Base-by-base conservation (phyloP, 2,888 invertebrate genomes). In the Drosophila meridionalis region DNA sequence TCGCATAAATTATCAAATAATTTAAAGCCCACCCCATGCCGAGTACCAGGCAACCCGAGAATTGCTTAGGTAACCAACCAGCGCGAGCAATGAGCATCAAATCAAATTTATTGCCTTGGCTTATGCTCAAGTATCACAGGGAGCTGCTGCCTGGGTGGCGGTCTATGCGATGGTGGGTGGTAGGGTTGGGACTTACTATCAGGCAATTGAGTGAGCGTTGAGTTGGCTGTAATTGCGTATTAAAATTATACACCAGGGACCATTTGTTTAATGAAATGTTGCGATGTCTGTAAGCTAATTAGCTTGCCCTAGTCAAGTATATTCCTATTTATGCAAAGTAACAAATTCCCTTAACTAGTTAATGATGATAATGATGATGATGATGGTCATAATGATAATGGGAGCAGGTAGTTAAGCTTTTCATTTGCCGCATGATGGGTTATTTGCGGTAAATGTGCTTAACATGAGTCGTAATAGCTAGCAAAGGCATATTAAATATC, bases 1-100 rank as follows among this genome's bases (percentile, higher is more conserved):
- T 79, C 89, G 59, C 87, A 87, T 87, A 87, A 87, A 87, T 87
- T 87, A 81, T 87, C 79, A 89, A 87, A 90, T 90, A 83, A 83
- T 90, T 90, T 87, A 74, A 86, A 78, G 72, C 71, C 63, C 50
- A 38, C 45, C 48, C 36, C 11, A n/a, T 20, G 2, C 11, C 28
- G 30, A 56, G 30, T 42, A 45, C 61, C 68, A 65, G 53, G 67
- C 75, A 78, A 75, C 65, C 30, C 62, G 64, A 65, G 28, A 63
- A 79, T 67, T 59, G 73, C 73, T 53, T 65, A 87, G 84, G 84
- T 87, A 84, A 87, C 88, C 73, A 76, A 83, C 87, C 71, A 78
- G 53, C 69, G 70, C 34, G 32, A 11, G 52, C 74, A 76, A 76
- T 79, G 73, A 59, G 73, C 68, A 71, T 69, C 69, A 71, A 82